phyloP scores from a whole-genome alignment of 2,888 invertebrate genomes.

The Imbricaverruca yamaguchii region DNA sequence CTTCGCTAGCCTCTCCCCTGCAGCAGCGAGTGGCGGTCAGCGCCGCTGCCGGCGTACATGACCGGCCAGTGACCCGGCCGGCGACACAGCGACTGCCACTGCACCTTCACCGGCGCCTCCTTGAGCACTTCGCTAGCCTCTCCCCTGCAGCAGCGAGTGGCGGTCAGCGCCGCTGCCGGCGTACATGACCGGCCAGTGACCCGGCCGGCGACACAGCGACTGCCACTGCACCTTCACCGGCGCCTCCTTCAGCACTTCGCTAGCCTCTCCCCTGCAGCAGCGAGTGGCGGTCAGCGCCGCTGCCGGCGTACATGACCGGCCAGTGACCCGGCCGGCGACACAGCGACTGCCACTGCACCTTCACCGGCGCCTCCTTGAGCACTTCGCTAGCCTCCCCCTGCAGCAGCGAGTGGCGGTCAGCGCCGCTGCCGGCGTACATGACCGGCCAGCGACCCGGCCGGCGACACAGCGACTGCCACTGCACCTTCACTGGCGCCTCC shows the following conservation, averaged over 20 bases:
- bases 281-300: background rate
- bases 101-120: conserved; percentile 62
- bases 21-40: background rate
- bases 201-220: conserved; percentile 54
- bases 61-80: too few relatives aligned
- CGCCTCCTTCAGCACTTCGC: conserved; percentile 44
- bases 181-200: too few relatives aligned
- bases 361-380: conserved; percentile 54
- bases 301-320: too few relatives aligned
- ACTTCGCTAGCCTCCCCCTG: background rate
- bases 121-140: background rate
- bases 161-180: background rate
- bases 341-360: conserved; percentile 55
- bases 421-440: background rate
- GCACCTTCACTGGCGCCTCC: conserved; percentile 63
- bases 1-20: background rate
- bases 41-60: background rate
- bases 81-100: conserved; percentile 55
- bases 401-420: background rate
- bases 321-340: too few relatives aligned
- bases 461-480: conserved; percentile 54
- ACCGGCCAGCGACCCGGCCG: too few relatives aligned
- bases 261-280: background rate
- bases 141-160: background rate
- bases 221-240: conserved; percentile 63